These are phyloP conservation scores for Conger conger DNA, from an alignment of 2,113 vertebrate species.

Conservation along the genomic window DNA sequence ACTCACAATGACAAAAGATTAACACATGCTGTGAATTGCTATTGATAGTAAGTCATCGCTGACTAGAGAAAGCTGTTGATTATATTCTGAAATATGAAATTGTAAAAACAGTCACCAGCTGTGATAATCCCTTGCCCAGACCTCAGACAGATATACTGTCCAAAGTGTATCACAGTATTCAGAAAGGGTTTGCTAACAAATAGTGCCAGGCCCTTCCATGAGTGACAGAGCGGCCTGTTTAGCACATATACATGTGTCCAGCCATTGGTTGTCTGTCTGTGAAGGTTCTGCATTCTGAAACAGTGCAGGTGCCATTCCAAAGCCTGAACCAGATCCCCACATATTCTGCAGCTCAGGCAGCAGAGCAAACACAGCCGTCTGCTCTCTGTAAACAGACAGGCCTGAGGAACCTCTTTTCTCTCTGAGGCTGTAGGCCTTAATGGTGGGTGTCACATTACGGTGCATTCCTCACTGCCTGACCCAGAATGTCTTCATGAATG, in stretches of 20 bases:
- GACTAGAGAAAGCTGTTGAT: background rate
- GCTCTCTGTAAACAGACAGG: slow-evolving; percentile 11
- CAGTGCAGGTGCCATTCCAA: slow-evolving; percentile 8
- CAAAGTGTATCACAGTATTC: background rate
- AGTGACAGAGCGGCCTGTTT: background rate
- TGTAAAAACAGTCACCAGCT: background rate
- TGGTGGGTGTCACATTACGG: background rate
- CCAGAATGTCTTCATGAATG: background rate
- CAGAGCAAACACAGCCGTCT: slow-evolving; percentile 4
- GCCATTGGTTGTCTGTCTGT: background rate
- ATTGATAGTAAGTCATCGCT: no score
- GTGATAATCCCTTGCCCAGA: background rate
- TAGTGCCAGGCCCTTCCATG: background rate
- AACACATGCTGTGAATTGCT: background rate
- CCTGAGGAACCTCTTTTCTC: background rate
- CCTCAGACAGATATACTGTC: background rate
- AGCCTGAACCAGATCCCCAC: background rate
- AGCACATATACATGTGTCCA: background rate
- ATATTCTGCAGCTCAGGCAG: background rate
- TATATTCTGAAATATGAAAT: background rate
- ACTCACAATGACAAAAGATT: background rate
- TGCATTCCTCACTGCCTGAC: background rate
- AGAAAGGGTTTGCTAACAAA: background rate
- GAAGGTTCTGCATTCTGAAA: slow-evolving; percentile 5
- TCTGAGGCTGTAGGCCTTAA: background rate